phyloP scores from a whole-genome alignment of 37 sponge, comb jelly and placozoan species.

The Mnemiopsis leidyi region DNA sequence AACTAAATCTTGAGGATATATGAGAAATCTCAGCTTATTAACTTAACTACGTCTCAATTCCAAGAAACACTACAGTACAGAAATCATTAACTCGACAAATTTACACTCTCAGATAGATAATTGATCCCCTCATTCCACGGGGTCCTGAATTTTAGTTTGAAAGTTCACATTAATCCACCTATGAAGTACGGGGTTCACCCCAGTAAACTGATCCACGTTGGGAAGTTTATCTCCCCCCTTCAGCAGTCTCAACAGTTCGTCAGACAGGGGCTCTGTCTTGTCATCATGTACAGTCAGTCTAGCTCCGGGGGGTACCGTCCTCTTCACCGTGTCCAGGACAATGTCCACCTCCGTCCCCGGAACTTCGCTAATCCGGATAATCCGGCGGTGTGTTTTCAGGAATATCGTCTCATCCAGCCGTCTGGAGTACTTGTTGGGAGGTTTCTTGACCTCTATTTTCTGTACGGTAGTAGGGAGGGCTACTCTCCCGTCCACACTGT shows the following conservation, averaged over 20 bases:
- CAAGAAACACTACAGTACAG: too few relatives aligned
- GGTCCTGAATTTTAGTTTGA: background rate
- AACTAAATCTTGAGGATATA: too few relatives aligned
- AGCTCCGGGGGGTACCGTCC: conserved; percentile 16
- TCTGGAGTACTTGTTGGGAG: conserved; percentile 32
- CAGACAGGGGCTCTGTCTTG: conserved; percentile 82
- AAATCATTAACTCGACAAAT: too few relatives aligned
- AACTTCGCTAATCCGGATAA: conserved; percentile 33
- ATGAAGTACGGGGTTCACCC: conserved; percentile 53
- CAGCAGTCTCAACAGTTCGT: conserved; percentile 76
- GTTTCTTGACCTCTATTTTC: conserved; percentile 51
- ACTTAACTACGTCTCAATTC: too few relatives aligned
- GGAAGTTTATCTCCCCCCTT: conserved; percentile 85
- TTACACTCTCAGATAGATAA: too few relatives aligned
- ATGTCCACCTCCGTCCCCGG: conserved; percentile 64
- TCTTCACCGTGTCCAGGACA: background rate
- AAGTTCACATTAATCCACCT: conserved; percentile 63
- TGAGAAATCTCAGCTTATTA: too few relatives aligned
- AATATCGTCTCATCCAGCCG: conserved; percentile 34
- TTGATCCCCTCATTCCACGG: conserved; percentile 41
- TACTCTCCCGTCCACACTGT: conserved; percentile 29
- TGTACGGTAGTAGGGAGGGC: conserved; percentile 55
- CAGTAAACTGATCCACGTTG: conserved; percentile 77
- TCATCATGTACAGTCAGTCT: conserved; percentile 33
- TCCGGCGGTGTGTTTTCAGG: conserved; percentile 63